A percentile compares a stretch with the other conserved stretches of the same genome.
These are phyloP conservation scores for Pampusana beccarii DNA, from an alignment of 2,113 vertebrate species.

Conservation along the genomic window DNA sequence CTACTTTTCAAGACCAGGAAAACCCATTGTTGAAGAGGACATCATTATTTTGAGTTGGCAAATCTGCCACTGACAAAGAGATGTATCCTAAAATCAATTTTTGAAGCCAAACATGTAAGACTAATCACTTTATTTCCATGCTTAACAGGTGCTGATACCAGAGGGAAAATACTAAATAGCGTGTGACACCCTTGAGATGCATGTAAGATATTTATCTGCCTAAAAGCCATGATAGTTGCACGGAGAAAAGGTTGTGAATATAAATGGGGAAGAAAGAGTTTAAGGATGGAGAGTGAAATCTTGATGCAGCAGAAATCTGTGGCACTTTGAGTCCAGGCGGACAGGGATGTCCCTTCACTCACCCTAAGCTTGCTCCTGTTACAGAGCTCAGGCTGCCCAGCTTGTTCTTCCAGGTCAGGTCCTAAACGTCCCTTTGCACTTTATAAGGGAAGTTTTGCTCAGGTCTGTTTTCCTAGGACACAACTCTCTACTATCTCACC, in stretches of 20 bases:
- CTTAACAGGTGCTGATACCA: slow-evolving; percentile 60
- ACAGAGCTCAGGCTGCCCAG: not conserved
- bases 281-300: not conserved
- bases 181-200: slow-evolving; percentile 35
- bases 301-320: not conserved
- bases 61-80: slow-evolving; percentile 17
- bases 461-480: not conserved
- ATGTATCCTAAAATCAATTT: slow-evolving; percentile 54
- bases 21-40: not conserved
- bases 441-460: not conserved
- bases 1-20: not conserved
- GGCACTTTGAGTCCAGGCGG: not conserved
- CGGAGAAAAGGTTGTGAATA: slow-evolving; percentile 24
- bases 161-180: slow-evolving; percentile 57
- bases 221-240: slow-evolving; percentile 46
- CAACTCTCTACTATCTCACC: not conserved
- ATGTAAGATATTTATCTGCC: slow-evolving; percentile 63
- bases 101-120: slow-evolving; percentile 48
- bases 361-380: not conserved
- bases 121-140: slow-evolving; percentile 57
- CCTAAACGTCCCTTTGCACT: not conserved
- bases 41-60: not conserved
- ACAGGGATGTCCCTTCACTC: not conserved
- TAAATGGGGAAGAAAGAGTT: not conserved
- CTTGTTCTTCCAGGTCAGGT: not conserved